A percentile compares a stretch with the other conserved stretches of the same genome.
These are phyloP conservation scores for Pangasius krempfi DNA, from an alignment of 2,797 vertebrate species.

Conservation along the genomic window DNA sequence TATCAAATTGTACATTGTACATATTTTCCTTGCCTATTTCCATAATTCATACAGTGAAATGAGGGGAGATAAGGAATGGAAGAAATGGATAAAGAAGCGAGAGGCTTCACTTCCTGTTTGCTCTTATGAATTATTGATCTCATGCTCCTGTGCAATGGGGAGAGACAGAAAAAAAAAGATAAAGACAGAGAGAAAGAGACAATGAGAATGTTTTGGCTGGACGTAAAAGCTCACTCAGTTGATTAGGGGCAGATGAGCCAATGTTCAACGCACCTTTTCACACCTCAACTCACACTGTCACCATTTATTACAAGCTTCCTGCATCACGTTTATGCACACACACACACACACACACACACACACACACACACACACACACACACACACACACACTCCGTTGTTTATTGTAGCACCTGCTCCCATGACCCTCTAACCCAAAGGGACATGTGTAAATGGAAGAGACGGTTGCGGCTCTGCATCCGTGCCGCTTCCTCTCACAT, in stretches of 20 bases:
- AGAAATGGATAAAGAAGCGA: constrained; percentile 21
- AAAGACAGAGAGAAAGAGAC: constrained; percentile 12
- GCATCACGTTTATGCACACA: constrained; percentile 30
- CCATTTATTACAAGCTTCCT: constrained; percentile 34
- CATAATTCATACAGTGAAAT: constrained; percentile 18
- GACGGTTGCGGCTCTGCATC: background rate
- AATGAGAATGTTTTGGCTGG: constrained; percentile 23
- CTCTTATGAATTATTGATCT: constrained; percentile 61
- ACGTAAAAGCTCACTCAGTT: constrained; percentile 10
- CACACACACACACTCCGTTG: background rate
- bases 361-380: background rate
- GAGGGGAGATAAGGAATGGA: constrained; percentile 1
- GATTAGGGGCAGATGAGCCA: constrained; percentile 17
- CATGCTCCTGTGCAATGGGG: constrained; percentile 6
- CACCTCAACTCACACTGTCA: constrained; percentile 24
- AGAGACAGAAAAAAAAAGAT: constrained; percentile 7
- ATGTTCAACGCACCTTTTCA: constrained; percentile 28
- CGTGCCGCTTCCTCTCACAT: constrained; percentile 9
- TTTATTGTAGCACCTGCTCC: constrained; percentile 42
- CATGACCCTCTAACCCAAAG: constrained; percentile 32
- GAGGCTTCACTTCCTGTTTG: constrained; percentile 56
- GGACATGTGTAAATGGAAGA: constrained; percentile 43
- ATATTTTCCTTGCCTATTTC: constrained; percentile 25
- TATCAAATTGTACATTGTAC: background rate
- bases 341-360: too few relatives aligned